Evolutionary conservation across 2,888 invertebrate species (phyloP).

Genomic region (Amphimallon solstitiale): DNA sequence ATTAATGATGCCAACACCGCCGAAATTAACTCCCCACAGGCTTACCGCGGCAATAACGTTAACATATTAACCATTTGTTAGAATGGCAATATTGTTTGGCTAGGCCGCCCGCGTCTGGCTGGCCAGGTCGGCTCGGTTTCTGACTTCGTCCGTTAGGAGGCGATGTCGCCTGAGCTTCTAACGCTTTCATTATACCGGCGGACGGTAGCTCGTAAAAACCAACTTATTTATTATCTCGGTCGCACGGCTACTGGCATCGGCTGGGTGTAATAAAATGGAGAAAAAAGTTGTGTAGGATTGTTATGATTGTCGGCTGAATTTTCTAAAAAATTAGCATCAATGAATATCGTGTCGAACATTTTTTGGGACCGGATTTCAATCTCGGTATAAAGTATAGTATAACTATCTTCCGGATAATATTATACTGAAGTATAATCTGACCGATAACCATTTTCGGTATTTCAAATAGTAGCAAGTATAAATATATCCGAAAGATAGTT

Average conservation of each 20-base stretch:
- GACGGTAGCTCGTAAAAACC: conserved; percentile 49
- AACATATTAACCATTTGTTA: conserved; percentile 67
- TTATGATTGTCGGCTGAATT: not conserved
- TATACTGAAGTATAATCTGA: too few species aligned
- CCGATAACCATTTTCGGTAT: too few species aligned
- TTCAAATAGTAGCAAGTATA: too few species aligned
- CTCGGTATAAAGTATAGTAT: too few species aligned
- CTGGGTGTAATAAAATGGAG: conserved; percentile 12
- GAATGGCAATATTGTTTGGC: conserved; percentile 57
- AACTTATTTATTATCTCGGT: conserved; percentile 50
- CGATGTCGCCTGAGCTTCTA: conserved; percentile 51
- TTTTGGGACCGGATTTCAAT: too few species aligned
- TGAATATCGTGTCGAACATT: too few species aligned
- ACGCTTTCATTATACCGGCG: conserved; percentile 45
- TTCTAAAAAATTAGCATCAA: too few species aligned
- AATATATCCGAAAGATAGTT: too few species aligned
- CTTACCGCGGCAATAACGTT: conserved; percentile 65
- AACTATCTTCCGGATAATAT: too few species aligned
- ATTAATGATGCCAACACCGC: conserved; percentile 65
- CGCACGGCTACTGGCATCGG: conserved; percentile 17
- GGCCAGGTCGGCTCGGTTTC: not conserved
- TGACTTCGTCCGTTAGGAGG: conserved; percentile 30
- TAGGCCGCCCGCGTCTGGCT: conserved; percentile 1
- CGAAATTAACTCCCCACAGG: conserved; percentile 66
- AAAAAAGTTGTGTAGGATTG: not conserved